Conservation (phyloP, 2,113 vertebrate genomes). For the Paracanthobrama guichenoti region DNA sequence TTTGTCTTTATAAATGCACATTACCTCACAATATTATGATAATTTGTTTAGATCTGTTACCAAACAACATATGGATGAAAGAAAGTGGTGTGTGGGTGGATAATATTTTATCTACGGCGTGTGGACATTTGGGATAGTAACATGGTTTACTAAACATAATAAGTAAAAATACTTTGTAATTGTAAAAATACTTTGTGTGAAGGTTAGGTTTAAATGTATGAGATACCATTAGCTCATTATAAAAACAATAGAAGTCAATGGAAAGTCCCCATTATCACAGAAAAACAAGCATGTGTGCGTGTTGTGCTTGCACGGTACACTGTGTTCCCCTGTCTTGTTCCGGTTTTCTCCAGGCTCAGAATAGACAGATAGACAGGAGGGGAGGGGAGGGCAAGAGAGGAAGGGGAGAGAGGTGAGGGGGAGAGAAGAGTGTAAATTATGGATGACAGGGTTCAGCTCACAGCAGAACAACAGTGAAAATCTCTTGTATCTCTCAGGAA, state of each 20-base stretch:
- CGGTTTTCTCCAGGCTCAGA: constrained; percentile 53
- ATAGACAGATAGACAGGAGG: constrained; percentile 50
- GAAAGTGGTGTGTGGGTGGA: neutral
- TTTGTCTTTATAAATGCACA: neutral
- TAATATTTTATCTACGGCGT: neutral
- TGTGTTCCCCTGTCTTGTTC: constrained; percentile 53
- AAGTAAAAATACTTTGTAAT: neutral
- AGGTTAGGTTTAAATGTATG: constrained; percentile 3
- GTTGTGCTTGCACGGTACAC: constrained; percentile 40
- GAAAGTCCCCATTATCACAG: constrained; percentile 23
- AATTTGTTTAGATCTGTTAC: constrained; percentile 17
- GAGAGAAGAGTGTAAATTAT: constrained; percentile 49
- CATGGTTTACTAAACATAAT: neutral
- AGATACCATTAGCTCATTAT: neutral
- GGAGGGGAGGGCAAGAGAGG: constrained; percentile 22
- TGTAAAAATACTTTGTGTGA: neutral
- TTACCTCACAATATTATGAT: neutral
- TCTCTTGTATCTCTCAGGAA: constrained; percentile 11
- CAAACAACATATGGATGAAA: neutral
- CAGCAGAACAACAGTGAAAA: constrained; percentile 46
- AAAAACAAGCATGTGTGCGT: constrained; percentile 4
- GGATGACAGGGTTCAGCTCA: constrained; percentile 53
- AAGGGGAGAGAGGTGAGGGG: constrained; percentile 17
- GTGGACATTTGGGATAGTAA: neutral
- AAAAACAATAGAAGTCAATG: constrained; percentile 21